A percentile compares a stretch with the other conserved stretches of the same genome.
Evolutionary conservation across 2,797 vertebrate species (phyloP).

Genomic region (Ptychadena robeensis): DNA sequence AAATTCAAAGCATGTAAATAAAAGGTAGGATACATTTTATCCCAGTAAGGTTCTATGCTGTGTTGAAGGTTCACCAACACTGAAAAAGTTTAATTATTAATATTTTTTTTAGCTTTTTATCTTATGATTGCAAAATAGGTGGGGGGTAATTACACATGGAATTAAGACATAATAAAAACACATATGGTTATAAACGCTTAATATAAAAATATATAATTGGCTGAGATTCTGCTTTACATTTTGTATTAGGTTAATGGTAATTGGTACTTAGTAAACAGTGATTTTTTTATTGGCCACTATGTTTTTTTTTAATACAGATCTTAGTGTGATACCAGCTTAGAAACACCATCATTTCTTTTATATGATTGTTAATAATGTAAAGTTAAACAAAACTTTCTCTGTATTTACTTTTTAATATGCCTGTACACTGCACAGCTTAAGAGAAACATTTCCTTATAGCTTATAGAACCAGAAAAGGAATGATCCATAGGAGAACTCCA

Average conservation of each 20-base stretch:
- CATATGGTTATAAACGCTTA: no score
- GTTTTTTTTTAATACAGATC: neutral
- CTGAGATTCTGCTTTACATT: neutral
- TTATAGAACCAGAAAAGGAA: conserved; percentile 2
- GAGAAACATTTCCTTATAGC: neutral
- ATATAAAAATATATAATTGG: neutral
- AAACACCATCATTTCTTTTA: neutral
- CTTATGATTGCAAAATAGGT: no score
- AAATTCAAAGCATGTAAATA: no score
- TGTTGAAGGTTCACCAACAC: no score
- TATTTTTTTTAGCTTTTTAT: no score
- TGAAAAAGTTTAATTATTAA: no score
- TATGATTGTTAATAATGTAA: neutral
- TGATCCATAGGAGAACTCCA: neutral
- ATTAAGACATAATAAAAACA: no score
- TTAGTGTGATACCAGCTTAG: neutral
- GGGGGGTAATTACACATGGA: no score
- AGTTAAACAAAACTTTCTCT: neutral
- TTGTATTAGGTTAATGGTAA: neutral
- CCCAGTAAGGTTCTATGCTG: no score
- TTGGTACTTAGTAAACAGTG: neutral
- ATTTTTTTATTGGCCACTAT: neutral
- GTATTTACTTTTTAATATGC: neutral
- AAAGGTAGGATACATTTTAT: no score
- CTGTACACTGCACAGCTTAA: neutral